These are phyloP conservation scores for Synaphobranchus kaupii DNA, from an alignment of 2,797 vertebrate genomes.

Conservation along the genomic window DNA sequence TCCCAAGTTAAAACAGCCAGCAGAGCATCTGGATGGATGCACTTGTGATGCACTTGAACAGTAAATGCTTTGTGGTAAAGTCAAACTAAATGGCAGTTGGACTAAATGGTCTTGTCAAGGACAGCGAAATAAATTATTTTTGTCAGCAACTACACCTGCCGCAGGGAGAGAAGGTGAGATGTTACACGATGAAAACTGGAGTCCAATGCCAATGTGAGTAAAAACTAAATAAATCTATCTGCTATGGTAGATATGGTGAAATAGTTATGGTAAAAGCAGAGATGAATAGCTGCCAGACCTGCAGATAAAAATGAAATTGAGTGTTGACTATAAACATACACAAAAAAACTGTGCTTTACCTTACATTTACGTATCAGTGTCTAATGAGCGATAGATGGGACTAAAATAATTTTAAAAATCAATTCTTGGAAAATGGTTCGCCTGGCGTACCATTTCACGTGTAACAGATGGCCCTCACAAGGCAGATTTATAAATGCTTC, in stretches of 20 bases:
- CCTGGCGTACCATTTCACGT: neutral
- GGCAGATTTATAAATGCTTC: neutral
- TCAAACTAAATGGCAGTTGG: neutral
- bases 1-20: neutral
- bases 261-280: neutral
- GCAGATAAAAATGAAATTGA: neutral
- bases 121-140: neutral
- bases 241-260: neutral
- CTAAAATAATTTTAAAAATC: neutral
- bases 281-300: neutral
- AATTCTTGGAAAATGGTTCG: neutral
- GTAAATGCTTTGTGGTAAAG: neutral
- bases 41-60: neutral
- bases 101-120: neutral
- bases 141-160: neutral
- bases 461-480: neutral
- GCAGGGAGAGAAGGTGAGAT: neutral
- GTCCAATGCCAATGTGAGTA: neutral
- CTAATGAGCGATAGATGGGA: neutral
- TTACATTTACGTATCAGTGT: neutral
- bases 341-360: neutral
- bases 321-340: neutral
- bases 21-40: neutral
- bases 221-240: neutral
- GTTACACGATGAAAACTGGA: neutral